Percentiles rank a stretch among this genome's conserved stretches.
phyloP scores from a whole-genome alignment of 2,888 invertebrate species.

The Tenthredo livida region DNA sequence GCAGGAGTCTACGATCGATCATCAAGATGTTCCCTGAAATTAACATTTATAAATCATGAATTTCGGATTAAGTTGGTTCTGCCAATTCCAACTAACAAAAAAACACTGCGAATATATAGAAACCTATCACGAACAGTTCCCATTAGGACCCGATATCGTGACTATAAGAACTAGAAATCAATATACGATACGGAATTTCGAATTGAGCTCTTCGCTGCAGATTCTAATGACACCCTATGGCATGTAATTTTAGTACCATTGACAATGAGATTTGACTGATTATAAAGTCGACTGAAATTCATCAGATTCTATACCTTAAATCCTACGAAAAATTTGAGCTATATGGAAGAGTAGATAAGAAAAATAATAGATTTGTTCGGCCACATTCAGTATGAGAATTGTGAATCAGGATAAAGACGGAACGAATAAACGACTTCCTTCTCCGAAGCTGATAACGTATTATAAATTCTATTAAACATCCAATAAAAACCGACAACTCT shows the following conservation, averaged over 20 bases:
- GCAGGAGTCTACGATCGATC: too few relatives aligned
- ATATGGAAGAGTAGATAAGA: background rate
- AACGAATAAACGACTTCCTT: constrained; percentile 44
- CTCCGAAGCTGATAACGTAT: background rate
- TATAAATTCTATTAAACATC: background rate
- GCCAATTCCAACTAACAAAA: background rate
- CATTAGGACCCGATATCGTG: background rate
- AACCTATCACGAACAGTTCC: background rate
- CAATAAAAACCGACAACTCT: too few relatives aligned
- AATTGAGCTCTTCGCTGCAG: background rate
- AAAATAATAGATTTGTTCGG: constrained; percentile 12
- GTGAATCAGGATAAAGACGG: constrained; percentile 14
- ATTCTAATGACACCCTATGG: background rate
- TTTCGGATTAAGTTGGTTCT: too few relatives aligned
- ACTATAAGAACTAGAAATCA: background rate
- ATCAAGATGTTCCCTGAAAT: too few relatives aligned
- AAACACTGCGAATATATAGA: background rate
- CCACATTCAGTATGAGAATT: constrained; percentile 26
- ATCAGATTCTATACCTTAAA: background rate
- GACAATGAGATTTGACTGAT: background rate
- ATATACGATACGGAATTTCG: background rate
- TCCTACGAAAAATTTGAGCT: constrained; percentile 1
- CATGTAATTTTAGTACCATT: background rate
- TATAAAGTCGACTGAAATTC: background rate
- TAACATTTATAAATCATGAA: too few relatives aligned